phyloP scores from a whole-genome alignment of 2,113 vertebrate species.

The Charina bottae region DNA sequence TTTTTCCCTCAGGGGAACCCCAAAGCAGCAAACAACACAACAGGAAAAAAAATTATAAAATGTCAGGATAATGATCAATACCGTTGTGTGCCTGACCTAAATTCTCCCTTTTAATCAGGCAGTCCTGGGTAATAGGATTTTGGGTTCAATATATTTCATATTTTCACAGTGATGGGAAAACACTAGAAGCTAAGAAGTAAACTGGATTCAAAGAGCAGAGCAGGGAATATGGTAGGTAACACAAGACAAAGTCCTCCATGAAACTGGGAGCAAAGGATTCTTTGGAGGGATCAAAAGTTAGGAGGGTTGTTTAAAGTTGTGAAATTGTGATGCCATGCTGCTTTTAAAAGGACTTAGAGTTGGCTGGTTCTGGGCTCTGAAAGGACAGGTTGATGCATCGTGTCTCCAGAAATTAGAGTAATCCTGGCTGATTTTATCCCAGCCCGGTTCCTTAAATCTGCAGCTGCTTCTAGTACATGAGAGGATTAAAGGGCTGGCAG shows the following conservation, averaged over 20 bases:
- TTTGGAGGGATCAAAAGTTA: background rate
- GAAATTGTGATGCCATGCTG: background rate
- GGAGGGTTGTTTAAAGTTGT: fast-evolving
- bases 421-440: slow-evolving; percentile 84
- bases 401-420: slow-evolving; percentile 83
- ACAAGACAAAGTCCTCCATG: background rate
- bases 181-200: background rate
- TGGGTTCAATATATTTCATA: slow-evolving; percentile 2
- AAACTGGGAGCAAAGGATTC: background rate
- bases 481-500: slow-evolving; percentile 64
- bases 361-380: slow-evolving; percentile 48
- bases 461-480: slow-evolving; percentile 59
- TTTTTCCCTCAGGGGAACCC: background rate
- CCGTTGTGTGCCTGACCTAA: background rate
- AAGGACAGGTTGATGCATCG: slow-evolving; percentile 64
- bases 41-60: background rate
- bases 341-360: slow-evolving; percentile 41
- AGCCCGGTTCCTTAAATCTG: slow-evolving; percentile 70
- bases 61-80: background rate
- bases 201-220: background rate
- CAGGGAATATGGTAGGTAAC: background rate
- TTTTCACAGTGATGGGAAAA: background rate
- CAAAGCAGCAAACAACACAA: background rate
- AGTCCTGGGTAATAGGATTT: background rate
- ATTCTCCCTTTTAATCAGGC: background rate